phyloP scores from a whole-genome alignment of 2,888 invertebrate species.

The Teleiodes luculella region DNA sequence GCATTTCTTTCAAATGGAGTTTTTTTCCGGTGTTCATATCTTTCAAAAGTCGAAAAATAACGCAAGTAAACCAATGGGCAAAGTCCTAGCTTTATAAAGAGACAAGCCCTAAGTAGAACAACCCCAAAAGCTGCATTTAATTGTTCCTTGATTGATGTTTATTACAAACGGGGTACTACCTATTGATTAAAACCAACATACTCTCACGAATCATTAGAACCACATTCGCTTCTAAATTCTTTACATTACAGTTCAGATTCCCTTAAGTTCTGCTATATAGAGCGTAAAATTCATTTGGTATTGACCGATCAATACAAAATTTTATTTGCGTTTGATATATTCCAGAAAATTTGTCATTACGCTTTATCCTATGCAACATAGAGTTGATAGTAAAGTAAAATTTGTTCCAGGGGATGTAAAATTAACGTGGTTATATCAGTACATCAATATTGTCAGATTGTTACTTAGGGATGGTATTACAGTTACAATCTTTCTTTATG shows the following conservation, averaged over 20 bases:
- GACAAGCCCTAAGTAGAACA: background rate
- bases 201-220: background rate
- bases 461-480: background rate
- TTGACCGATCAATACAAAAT: background rate
- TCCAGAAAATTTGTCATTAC: too few species aligned
- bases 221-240: background rate
- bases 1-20: too few species aligned
- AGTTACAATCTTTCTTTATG: background rate
- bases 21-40: too few species aligned
- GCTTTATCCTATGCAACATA: background rate
- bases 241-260: background rate
- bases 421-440: background rate
- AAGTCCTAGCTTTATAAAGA: too few species aligned
- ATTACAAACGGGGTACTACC: slow-evolving; percentile 32
- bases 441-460: background rate
- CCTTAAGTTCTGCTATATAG: background rate
- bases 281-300: background rate
- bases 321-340: background rate
- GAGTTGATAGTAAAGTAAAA: background rate
- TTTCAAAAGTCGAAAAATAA: too few species aligned
- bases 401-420: background rate
- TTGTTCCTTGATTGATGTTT: slow-evolving; percentile 62
- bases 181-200: background rate
- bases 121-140: slow-evolving; percentile 60
- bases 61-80: too few species aligned